Conservation (phyloP, 2,888 invertebrate species). For the Shargacucullia verbasci region DNA sequence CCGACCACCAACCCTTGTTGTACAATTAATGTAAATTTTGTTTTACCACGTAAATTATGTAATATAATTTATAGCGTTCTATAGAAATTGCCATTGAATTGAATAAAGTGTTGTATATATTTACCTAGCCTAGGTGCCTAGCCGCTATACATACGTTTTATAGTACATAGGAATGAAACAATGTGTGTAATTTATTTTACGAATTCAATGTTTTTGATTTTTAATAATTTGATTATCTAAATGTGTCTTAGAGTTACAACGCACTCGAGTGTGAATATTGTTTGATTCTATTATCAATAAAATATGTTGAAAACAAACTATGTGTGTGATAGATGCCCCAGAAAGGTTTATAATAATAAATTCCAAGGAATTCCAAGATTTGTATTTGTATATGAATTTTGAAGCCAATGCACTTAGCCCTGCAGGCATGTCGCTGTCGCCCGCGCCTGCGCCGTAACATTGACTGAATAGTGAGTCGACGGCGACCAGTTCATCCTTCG, state of each 20-base stretch:
- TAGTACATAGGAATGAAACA: slow-evolving; percentile 63
- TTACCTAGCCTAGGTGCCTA: slow-evolving; percentile 65
- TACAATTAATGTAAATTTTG: slow-evolving; percentile 62
- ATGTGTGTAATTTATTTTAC: slow-evolving; percentile 72
- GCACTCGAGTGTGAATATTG: slow-evolving; percentile 80
- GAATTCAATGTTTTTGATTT: slow-evolving; percentile 73
- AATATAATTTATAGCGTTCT: slow-evolving; percentile 65
- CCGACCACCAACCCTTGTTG: slow-evolving; percentile 39
- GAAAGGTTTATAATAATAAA: no score
- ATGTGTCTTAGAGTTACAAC: slow-evolving; percentile 76
- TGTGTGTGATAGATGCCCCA: slow-evolving; percentile 24
- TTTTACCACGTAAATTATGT: slow-evolving; percentile 61
- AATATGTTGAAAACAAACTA: slow-evolving; percentile 61
- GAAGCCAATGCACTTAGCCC: no score
- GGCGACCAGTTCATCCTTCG: no score
- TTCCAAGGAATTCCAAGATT: no score
- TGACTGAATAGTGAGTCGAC: no score
- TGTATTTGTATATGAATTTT: no score
- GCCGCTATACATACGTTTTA: slow-evolving; percentile 61
- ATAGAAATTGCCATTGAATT: slow-evolving; percentile 77
- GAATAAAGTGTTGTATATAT: slow-evolving; percentile 69
- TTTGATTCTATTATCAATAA: slow-evolving; percentile 81
- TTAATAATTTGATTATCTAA: slow-evolving; percentile 80
- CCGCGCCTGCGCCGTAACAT: no score
- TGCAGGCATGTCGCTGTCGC: no score